Evolutionary conservation across 2,888 invertebrate genomes (phyloP).

Genomic region (Dorcus parallelipipedus): DNA sequence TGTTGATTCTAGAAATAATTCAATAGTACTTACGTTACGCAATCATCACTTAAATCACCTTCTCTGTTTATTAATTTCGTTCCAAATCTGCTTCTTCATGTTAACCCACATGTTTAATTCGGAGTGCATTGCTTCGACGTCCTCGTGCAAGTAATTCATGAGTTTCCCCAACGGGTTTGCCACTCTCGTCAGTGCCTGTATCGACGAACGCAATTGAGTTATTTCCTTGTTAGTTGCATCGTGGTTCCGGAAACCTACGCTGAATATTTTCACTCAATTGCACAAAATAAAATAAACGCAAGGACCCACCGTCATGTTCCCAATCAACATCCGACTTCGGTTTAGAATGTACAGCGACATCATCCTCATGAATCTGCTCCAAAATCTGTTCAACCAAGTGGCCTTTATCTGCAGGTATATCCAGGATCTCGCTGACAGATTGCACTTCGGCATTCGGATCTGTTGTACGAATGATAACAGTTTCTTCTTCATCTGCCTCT

Average conservation of each 20-base stretch:
- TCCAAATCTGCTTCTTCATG: slow-evolving; percentile 66
- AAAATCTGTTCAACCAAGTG: slow-evolving; percentile 91
- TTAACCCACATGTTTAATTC: slow-evolving; percentile 85
- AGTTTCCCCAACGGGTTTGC: slow-evolving; percentile 93
- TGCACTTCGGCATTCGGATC: slow-evolving; percentile 50
- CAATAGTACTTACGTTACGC: neutral
- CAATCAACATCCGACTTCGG: slow-evolving; percentile 38
- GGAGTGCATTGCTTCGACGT: slow-evolving; percentile 93
- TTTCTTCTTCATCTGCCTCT: slow-evolving; percentile 67
- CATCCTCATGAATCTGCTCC: slow-evolving; percentile 79
- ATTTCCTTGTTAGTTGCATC: slow-evolving; percentile 47
- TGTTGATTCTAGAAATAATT: slow-evolving; percentile 57
- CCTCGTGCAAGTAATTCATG: slow-evolving; percentile 93
- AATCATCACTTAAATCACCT: slow-evolving; percentile 50
- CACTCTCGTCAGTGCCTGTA: slow-evolving; percentile 85
- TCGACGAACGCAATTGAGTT: slow-evolving; percentile 72
- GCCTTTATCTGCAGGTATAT: slow-evolving; percentile 52
- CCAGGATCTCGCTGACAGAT: slow-evolving; percentile 30
- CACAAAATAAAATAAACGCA: neutral
- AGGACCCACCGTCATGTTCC: slow-evolving; percentile 40
- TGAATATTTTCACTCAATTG: slow-evolving; percentile 32
- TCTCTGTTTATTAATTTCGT: slow-evolving; percentile 72
- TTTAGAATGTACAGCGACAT: slow-evolving; percentile 52
- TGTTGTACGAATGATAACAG: slow-evolving; percentile 59
- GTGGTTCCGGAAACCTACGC: slow-evolving; percentile 50